Evolutionary conservation across 2,797 vertebrate genomes (phyloP), one percentile per base, ranked within the genome.

Genomic region (Cossypha heuglini): DNA sequence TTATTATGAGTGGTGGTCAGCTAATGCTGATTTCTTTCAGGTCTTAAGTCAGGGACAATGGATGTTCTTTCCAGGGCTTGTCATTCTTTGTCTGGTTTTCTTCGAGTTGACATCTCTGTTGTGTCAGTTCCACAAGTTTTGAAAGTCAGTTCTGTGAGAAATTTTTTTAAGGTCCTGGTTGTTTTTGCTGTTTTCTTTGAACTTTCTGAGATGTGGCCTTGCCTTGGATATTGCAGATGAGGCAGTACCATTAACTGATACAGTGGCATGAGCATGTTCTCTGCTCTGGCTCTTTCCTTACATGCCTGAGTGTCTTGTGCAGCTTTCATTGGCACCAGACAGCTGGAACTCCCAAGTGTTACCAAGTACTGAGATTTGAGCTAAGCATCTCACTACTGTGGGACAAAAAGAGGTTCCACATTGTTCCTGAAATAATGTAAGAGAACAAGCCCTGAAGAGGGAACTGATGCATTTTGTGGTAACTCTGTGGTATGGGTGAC

Each of bases 221-320:
- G 40, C 74, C 66, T 75, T 80, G 78, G n/a, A 35, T 77, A 26
- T 28, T 90, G 81, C 40, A 26, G 35, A 35, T 87, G 57, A 64
- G 64, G 33, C 64, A 51, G 24, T n/a, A 28, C 25, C 13, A 12
- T 66, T 58, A n/a, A 38, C 33, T 58, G 33, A n/a, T 38, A 18
- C 7, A 24, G 66, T 46, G 55, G 28, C 51, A 26, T 0, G 0
- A 51, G 12, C 3, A 9, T 21, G 18, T 54, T 86, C 57, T 86
- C 37, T 77, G 3, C 71, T 58, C n/a, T 16, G 33, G 10, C 31
- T 37, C 19, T 51, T 80, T 72, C 49, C n/a, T 59, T 76, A 21
- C 12, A 6, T 0, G 0, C 64, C 25, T 33, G n/a, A 51, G 55
- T 0, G 0, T 62, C 43, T 84, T 81, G 13, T 80, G 54, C 73